A percentile compares a stretch with the other conserved stretches of the same genome.
These are phyloP conservation scores for Pseudococcus viburni DNA, from an alignment of 2,888 invertebrate genomes.

Conservation along the genomic window DNA sequence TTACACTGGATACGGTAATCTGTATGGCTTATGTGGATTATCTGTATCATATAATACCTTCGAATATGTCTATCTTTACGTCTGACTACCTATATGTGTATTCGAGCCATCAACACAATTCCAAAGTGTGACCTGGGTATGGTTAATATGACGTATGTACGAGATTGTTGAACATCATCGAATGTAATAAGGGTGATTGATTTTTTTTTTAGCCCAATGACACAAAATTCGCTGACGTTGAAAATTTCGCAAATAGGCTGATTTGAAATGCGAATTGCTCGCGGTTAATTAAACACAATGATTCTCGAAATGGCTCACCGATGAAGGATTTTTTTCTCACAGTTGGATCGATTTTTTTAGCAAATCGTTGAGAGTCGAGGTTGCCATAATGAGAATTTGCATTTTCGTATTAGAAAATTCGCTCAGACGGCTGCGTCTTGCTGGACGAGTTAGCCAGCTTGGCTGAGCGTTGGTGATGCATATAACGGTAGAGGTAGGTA, in stretches of 20 bases:
- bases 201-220: background rate
- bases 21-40: conserved; percentile 8
- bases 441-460: conserved; percentile 17
- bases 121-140: background rate
- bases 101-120: background rate
- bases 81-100: background rate
- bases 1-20: background rate
- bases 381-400: background rate
- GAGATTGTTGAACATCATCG: background rate
- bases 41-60: conserved; percentile 21
- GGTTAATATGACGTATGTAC: background rate
- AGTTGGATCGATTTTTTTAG: background rate
- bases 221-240: background rate
- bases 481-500: conserved; percentile 26
- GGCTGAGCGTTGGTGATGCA: background rate
- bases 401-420: conserved; percentile 48
- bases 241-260: background rate
- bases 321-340: background rate
- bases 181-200: background rate
- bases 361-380: background rate
- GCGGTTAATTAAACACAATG: conserved; percentile 5
- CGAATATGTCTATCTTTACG: background rate
- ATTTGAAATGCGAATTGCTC: background rate
- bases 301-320: background rate
- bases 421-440: background rate